These are phyloP conservation scores for Conus ventricosus DNA, from an alignment of 1,140 invertebrate genomes.

Conservation along the genomic window DNA sequence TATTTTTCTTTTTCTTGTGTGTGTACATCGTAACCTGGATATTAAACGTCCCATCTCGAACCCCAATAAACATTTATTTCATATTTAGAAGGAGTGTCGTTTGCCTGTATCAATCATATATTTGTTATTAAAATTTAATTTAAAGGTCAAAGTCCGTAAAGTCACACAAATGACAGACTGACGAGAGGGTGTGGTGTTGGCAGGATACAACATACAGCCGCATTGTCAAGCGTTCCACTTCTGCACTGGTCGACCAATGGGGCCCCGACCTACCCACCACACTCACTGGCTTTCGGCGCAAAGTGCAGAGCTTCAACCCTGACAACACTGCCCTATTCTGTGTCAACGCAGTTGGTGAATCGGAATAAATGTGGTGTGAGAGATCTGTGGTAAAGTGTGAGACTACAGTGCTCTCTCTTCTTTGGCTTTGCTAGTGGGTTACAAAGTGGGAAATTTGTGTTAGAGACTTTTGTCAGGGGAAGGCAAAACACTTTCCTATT, in stretches of 20 bases:
- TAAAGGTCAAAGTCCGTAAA: too few relatives aligned
- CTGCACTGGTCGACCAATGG: constrained; percentile 82
- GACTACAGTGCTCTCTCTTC: too few relatives aligned
- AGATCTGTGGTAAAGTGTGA: too few relatives aligned
- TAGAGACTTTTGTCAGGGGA: not conserved
- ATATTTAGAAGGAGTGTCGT: too few relatives aligned
- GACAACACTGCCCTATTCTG: constrained; percentile 64
- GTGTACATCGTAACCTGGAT: too few relatives aligned
- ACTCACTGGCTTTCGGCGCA: constrained; percentile 79
- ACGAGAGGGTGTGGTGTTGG: not conserved
- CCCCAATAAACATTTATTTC: too few relatives aligned
- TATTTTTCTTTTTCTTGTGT: too few relatives aligned
- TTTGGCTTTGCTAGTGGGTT: too few relatives aligned
- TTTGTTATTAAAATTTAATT: too few relatives aligned
- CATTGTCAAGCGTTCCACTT: constrained; percentile 80
- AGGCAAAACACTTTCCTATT: not conserved
- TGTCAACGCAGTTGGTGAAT: constrained; percentile 68
- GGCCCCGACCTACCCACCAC: constrained; percentile 80
- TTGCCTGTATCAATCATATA: too few relatives aligned
- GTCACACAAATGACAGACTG: too few relatives aligned
- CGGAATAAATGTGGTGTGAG: constrained; percentile 66
- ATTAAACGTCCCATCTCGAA: too few relatives aligned
- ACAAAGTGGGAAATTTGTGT: not conserved
- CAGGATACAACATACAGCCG: constrained; percentile 75
- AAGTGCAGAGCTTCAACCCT: constrained; percentile 71